These are phyloP conservation scores for Aethina tumida DNA, from an alignment of 1,140 invertebrate species.

Conservation along the genomic window DNA sequence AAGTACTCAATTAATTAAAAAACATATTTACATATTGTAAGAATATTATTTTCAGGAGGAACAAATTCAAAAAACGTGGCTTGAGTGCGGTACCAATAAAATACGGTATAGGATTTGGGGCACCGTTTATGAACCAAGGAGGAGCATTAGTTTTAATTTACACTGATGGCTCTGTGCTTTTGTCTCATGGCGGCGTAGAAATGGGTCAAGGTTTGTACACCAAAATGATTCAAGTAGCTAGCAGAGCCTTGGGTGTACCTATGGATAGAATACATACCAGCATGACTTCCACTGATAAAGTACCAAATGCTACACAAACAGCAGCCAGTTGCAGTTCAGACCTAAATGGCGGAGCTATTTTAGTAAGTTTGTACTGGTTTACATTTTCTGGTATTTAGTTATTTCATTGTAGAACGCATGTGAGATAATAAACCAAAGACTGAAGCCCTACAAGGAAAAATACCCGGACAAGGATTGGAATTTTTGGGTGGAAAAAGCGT, in stretches of 20 bases:
- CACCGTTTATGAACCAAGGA: slow-evolving; percentile 72
- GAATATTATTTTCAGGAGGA: slow-evolving; percentile 46
- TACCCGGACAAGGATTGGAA: slow-evolving; percentile 75
- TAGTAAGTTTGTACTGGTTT: slow-evolving; percentile 41
- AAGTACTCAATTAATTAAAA: no score
- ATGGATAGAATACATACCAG: slow-evolving; percentile 70
- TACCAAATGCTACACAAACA: slow-evolving; percentile 86
- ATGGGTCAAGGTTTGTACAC: slow-evolving; percentile 95
- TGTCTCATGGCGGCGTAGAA: slow-evolving; percentile 86
- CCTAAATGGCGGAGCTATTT: slow-evolving; percentile 89
- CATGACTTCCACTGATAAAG: slow-evolving; percentile 86
- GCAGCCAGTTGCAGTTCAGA: slow-evolving; percentile 86
- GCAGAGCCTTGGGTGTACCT: slow-evolving; percentile 60
- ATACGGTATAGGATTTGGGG: slow-evolving; percentile 74
- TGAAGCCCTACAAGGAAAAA: slow-evolving; percentile 64
- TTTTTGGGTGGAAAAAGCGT: slow-evolving; percentile 73
- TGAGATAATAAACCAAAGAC: slow-evolving; percentile 58
- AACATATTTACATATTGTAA: no score
- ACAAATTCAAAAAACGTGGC: slow-evolving; percentile 81
- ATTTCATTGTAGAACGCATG: slow-evolving; percentile 61
- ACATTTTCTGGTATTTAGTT: neutral
- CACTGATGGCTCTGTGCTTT: slow-evolving; percentile 78
- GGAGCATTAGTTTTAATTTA: slow-evolving; percentile 82
- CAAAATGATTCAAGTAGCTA: slow-evolving; percentile 86
- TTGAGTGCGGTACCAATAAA: slow-evolving; percentile 75